Percentiles rank a stretch among this genome's conserved stretches.
phyloP scores from a whole-genome alignment of 2,888 invertebrate species.

The Trachelus tabidus region DNA sequence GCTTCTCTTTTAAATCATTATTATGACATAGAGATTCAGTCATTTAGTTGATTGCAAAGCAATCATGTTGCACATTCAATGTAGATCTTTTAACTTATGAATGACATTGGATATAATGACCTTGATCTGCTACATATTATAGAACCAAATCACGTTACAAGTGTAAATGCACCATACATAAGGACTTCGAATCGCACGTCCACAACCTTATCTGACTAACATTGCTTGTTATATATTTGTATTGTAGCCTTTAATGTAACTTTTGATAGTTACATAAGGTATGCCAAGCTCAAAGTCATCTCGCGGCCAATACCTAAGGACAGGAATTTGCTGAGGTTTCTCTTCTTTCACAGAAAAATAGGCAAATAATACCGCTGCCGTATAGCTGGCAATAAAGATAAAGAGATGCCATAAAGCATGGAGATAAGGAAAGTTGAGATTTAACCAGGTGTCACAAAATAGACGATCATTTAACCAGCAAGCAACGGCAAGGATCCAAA shows the following conservation, averaged over 20 bases:
- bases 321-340: constrained; percentile 76
- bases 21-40: not conserved
- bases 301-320: constrained; percentile 81
- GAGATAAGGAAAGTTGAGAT: constrained; percentile 83
- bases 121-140: not conserved
- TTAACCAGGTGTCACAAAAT: constrained; percentile 83
- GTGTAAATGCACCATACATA: not conserved
- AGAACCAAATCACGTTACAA: not conserved
- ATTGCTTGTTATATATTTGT: constrained; percentile 65
- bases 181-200: not conserved
- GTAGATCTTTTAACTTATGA: not conserved
- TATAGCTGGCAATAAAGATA: constrained; percentile 83
- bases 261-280: constrained; percentile 78
- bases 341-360: constrained; percentile 82
- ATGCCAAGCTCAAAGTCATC: constrained; percentile 83
- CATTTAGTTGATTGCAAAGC: not conserved
- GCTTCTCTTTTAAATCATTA: not conserved
- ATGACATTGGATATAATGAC: not conserved
- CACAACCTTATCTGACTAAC: not conserved
- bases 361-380: constrained; percentile 81
- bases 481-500: constrained; percentile 77
- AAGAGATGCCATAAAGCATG: constrained; percentile 87
- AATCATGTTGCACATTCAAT: not conserved
- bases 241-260: constrained; percentile 69
- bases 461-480: constrained; percentile 84